These are phyloP conservation scores for Diorhabda carinulata DNA, from an alignment of 1,140 invertebrate genomes.

Conservation along the genomic window DNA sequence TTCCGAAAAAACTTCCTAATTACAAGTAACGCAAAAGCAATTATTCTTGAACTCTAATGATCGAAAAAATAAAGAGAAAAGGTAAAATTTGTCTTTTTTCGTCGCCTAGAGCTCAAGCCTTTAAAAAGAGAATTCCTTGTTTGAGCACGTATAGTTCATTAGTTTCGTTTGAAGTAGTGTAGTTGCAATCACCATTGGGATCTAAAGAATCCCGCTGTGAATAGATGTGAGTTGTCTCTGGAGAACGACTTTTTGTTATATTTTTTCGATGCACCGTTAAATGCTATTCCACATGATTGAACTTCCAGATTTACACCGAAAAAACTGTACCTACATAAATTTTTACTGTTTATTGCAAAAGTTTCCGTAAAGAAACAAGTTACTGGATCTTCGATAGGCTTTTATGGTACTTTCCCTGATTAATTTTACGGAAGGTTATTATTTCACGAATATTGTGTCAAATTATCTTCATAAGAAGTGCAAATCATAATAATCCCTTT, in stretches of 20 bases:
- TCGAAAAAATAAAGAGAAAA: slow-evolving; percentile 3
- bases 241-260: background rate
- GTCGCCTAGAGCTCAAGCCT: slow-evolving; percentile 7
- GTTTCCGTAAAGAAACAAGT: no score
- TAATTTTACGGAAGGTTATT: no score
- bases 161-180: slow-evolving; percentile 14
- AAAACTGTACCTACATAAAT: background rate
- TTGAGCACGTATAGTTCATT: slow-evolving; percentile 16
- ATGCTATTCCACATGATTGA: background rate
- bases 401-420: no score
- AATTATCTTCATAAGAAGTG: no score
- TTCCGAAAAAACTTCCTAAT: slow-evolving; percentile 2
- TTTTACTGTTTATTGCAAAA: background rate
- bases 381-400: no score
- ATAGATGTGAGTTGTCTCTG: slow-evolving; percentile 2
- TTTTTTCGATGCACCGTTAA: background rate
- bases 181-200: slow-evolving; percentile 9
- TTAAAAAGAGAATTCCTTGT: slow-evolving; percentile 10
- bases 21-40: background rate
- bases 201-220: background rate
- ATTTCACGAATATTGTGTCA: no score
- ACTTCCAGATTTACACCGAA: background rate
- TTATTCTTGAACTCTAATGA: slow-evolving; percentile 2
- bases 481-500: no score
- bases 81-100: slow-evolving; percentile 9